Conservation (phyloP, 1,140 invertebrate species). For the Ceratosolen solmsi region DNA sequence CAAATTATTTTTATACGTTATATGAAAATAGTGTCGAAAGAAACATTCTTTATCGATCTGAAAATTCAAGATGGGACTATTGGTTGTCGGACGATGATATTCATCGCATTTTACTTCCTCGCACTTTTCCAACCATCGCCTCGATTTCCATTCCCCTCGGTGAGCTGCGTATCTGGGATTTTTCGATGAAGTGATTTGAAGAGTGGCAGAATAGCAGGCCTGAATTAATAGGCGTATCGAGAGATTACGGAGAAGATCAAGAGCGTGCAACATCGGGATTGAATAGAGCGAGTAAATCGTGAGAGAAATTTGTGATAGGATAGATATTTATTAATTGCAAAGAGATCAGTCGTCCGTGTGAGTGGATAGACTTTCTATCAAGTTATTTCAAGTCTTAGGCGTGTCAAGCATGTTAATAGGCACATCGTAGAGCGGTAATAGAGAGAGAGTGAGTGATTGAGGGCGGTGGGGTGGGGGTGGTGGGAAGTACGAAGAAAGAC, state of each 20-base stretch:
- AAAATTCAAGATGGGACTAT: constrained; percentile 15
- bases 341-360: neutral
- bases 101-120: neutral
- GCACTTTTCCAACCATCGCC: neutral
- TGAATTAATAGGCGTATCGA: constrained; percentile 35
- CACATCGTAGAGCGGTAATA: too few relatives aligned
- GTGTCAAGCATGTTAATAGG: too few relatives aligned
- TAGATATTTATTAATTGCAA: neutral
- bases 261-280: neutral
- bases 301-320: neutral
- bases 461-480: neutral
- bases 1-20: too few relatives aligned
- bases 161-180: constrained; percentile 43
- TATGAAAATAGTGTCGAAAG: too few relatives aligned
- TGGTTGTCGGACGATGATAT: neutral
- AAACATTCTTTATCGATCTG: constrained; percentile 36
- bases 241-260: constrained; percentile 22
- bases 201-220: constrained; percentile 4
- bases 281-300: neutral
- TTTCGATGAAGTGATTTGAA: constrained; percentile 41
- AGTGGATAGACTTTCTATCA: neutral
- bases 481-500: neutral
- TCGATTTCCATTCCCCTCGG: constrained; percentile 21
- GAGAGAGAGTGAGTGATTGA: neutral
- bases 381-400: too few relatives aligned